Base-by-base conservation (phyloP, 2,113 vertebrate genomes). In the Chamaetylas fuelleborni region DNA sequence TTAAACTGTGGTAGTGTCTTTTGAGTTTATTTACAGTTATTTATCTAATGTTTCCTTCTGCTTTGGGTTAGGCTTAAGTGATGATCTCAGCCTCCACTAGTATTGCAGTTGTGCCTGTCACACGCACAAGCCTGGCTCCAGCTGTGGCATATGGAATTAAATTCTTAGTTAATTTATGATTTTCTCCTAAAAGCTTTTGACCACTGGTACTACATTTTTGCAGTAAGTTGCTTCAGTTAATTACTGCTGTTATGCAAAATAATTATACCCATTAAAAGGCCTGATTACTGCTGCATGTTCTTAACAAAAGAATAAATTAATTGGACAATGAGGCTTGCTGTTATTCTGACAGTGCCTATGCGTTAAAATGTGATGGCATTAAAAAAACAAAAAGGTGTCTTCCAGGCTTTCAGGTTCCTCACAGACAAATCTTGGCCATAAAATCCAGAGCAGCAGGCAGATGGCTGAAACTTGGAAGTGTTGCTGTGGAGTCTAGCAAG, bases 391-490 rank as follows among this genome's bases (percentile, higher is more conserved):
- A 45, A 45, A 45, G 8, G 26, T 47, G 11, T 66, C 34, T 86
- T 88, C 29, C 33, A 85, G 77, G 42, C 40, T 76, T 89, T 64
- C 57, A 77, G 50, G 61, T 89, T 91, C 40, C 84, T 95, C 38
- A 54, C 22, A 72, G 70, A 40, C 28, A 87, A 57, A 89, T 81
- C 73, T 81, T 79, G 73, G 86, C 73, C 87, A 54, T 57, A 89
- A 92, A 89, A 93, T 70, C 90, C 93, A 76, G 38, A 84, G 81
- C 57, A 93, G 81, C 57, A 89, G 42, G 50, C 95, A 76, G 70
- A 67, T 91, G 84, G 81, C 66, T 87, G 88, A 76, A 93, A 81
- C 26, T 23, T 85, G 77, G 42, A 86, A 79, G 36, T 60, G 65
- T 88, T 86, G 56, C 86, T 91, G 77, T 88, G 76, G 71, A 73